A percentile compares a stretch with the other conserved stretches of the same genome.
Evolutionary conservation across 2,888 invertebrate genomes (phyloP).

Genomic region (Parnassius apollo): DNA sequence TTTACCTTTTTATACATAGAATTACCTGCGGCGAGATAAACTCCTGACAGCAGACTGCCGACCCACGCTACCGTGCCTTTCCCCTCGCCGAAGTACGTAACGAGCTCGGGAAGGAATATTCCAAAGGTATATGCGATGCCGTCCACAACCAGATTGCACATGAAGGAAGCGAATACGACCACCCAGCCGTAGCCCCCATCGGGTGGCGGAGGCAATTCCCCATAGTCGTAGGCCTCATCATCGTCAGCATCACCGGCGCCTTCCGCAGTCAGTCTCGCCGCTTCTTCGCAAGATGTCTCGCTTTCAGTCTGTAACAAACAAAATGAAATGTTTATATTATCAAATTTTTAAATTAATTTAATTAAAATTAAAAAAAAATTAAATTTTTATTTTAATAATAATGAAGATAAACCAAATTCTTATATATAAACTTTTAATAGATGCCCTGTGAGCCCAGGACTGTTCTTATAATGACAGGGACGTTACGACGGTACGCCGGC

Average conservation of each 20-base stretch:
- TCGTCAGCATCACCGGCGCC: constrained; percentile 83
- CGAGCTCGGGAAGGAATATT: constrained; percentile 91
- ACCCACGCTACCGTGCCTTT: constrained; percentile 96
- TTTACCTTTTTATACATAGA: not conserved
- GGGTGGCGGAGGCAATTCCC: constrained; percentile 91
- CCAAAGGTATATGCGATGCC: constrained; percentile 99
- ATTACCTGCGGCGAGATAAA: constrained; percentile 95
- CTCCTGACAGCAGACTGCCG: constrained; percentile 96
- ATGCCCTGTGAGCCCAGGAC: no score
- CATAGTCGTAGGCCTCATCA: constrained; percentile 84
- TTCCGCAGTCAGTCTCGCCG: constrained; percentile 87
- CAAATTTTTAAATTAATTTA: no score
- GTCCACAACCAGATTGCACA: constrained; percentile 99
- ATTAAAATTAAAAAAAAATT: no score
- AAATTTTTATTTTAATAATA: no score
- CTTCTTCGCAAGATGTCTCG: constrained; percentile 92
- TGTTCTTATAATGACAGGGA: no score
- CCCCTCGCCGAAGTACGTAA: constrained; percentile 90
- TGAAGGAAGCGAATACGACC: constrained; percentile 96
- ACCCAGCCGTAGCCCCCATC: constrained; percentile 97
- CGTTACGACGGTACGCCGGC: no score
- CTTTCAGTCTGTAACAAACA: constrained; percentile 89
- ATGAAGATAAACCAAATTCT: no score
- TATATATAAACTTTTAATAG: no score
- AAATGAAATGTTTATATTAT: no score